Percentiles rank a stretch among this genome's conserved stretches.
Evolutionary conservation across 2,888 invertebrate species (phyloP).

Genomic region (Eilema sororculum): DNA sequence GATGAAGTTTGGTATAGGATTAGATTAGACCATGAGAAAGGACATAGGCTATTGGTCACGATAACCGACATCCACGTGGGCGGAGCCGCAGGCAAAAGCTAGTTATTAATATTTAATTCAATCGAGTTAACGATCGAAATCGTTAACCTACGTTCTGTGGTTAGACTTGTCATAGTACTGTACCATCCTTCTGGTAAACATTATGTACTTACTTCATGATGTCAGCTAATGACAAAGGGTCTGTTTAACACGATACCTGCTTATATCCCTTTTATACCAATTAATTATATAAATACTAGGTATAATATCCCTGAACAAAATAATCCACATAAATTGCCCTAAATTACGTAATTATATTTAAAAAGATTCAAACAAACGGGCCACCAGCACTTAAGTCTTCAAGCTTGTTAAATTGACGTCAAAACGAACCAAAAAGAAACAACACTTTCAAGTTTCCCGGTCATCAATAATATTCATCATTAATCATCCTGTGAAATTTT

Average conservation of each 20-base stretch:
- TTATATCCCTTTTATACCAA: not conserved
- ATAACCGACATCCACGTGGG: too few species aligned
- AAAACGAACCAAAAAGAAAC: slow-evolving; percentile 17
- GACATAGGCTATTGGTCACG: too few species aligned
- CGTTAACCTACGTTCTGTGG: too few species aligned
- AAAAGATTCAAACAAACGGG: not conserved
- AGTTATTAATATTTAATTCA: too few species aligned
- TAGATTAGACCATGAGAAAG: too few species aligned
- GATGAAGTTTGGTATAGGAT: too few species aligned
- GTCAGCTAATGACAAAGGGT: not conserved
- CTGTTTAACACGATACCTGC: not conserved
- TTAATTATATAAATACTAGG: not conserved
- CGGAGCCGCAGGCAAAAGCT: too few species aligned
- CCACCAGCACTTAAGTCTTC: not conserved
- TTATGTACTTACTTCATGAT: not conserved
- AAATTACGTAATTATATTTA: not conserved
- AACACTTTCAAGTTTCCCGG: slow-evolving; percentile 11
- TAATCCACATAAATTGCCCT: not conserved
- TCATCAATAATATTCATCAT: slow-evolving; percentile 28
- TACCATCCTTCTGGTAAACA: not conserved
- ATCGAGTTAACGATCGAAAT: too few species aligned
- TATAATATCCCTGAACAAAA: not conserved
- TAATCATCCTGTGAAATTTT: slow-evolving; percentile 39
- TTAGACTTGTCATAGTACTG: too few species aligned
- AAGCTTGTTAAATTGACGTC: not conserved